Percentiles rank a stretch among this genome's conserved stretches.
Evolutionary conservation across 2,888 invertebrate species (phyloP).

Genomic region (Belgica antarctica): DNA sequence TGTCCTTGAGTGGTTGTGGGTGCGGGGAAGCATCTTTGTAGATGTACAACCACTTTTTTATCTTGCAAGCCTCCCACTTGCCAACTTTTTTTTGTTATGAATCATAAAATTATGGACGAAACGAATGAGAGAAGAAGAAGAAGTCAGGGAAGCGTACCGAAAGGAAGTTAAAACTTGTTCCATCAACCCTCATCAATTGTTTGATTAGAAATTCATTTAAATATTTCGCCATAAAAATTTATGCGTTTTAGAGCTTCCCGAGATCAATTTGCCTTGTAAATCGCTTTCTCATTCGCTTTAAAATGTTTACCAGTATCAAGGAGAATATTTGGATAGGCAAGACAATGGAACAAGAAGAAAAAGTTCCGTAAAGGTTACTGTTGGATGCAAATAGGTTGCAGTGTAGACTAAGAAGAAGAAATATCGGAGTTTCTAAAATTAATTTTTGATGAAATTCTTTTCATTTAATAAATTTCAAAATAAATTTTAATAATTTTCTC

Average conservation of each 20-base stretch:
- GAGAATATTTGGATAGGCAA: slow-evolving; percentile 36
- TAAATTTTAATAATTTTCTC: no score
- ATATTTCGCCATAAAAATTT: slow-evolving; percentile 36
- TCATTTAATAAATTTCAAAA: no score
- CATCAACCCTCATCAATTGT: slow-evolving; percentile 41
- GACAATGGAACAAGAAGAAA: slow-evolving; percentile 2
- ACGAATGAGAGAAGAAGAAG: not conserved
- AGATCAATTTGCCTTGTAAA: slow-evolving; percentile 21
- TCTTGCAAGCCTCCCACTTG: not conserved
- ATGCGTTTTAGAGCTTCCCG: slow-evolving; percentile 38
- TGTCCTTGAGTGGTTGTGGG: slow-evolving; percentile 24
- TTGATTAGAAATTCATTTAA: slow-evolving; percentile 43
- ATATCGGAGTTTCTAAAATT: no score
- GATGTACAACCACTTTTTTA: not conserved
- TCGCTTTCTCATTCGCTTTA: not conserved
- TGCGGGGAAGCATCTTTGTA: not conserved
- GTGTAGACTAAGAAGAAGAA: no score
- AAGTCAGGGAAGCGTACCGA: not conserved
- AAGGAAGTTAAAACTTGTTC: slow-evolving; percentile 26
- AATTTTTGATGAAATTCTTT: no score
- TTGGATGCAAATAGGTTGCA: slow-evolving; percentile 20
- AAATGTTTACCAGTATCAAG: slow-evolving; percentile 1
- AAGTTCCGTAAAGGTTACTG: not conserved
- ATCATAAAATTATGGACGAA: not conserved
- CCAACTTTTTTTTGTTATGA: slow-evolving; percentile 5